Evolutionary conservation across 2,888 invertebrate species (phyloP), one percentile per base, ranked within the genome.

Genomic region (Epinotia ramella): DNA sequence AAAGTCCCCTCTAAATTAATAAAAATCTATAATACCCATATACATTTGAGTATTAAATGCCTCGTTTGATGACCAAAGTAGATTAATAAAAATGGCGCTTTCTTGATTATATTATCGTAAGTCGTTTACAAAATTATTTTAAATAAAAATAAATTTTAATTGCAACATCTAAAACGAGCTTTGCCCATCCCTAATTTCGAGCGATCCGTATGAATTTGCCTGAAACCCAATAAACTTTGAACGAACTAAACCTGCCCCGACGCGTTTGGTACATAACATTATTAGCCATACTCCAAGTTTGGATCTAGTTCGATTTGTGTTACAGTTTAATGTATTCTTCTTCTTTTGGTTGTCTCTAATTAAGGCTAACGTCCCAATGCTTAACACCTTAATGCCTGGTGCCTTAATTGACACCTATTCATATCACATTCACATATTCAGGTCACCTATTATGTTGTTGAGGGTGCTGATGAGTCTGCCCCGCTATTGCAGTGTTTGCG

Each of bases 181-280:
- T 59, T 24, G 11, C 59, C 40, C 68, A 44, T 44, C 68, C 59
- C 68, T 68, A 24, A 59, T 59, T 57, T 40, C 20, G 4, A 13
- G 12, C 57, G 59, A 16, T 56, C 53, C 53, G 63, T 63, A 63
- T 24, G 62, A 70, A 67, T 68, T 68, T 68, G 59, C 33, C 73
- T 28, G 33, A 57, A 74, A 64, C 49, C 33, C 63, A 64, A 64
- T 59, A 64, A 57, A 64, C 60, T 67, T 67, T 20, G 28, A 16
- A 66, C 33, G 73, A 67, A 67, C 53, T 66, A 73, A 67, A 64
- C 62, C 73, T 68, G 56, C 18, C 24, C 49, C 28, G 13, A 28
- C 60, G 46, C 53, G 56, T 56, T 44, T 11, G 44, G 16, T 28
- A 66, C 53, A 57, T 64, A 69, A 69, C 53, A 73, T 63, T 40